Evolutionary conservation across 2,888 invertebrate genomes (phyloP).

Genomic region (Leptarthrus brevirostris): DNA sequence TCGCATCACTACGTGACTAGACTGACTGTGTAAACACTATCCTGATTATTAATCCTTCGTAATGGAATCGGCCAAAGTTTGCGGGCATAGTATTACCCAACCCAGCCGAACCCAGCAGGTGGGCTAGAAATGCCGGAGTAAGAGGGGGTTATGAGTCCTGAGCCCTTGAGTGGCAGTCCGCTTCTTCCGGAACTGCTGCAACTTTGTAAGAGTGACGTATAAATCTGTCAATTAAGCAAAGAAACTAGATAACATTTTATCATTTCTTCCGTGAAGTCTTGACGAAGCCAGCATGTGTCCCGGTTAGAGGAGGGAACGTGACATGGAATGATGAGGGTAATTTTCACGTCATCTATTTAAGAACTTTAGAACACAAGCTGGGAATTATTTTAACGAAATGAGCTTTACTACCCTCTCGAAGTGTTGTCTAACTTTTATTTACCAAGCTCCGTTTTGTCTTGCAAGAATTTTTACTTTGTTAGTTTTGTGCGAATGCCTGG

Average conservation of each 20-base stretch:
- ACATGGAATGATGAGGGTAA: slow-evolving; percentile 55
- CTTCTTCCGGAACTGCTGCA: not conserved
- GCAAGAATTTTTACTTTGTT: slow-evolving; percentile 19
- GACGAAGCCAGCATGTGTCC: slow-evolving; percentile 17
- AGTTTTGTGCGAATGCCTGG: not conserved
- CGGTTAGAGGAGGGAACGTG: slow-evolving; percentile 48
- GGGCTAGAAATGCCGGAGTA: too few species aligned
- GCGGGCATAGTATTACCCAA: not conserved
- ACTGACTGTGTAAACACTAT: not conserved
- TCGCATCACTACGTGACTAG: slow-evolving; percentile 7
- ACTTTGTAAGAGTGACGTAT: slow-evolving; percentile 41
- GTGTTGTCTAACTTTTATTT: slow-evolving; percentile 8
- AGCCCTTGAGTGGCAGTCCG: not conserved
- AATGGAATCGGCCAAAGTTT: not conserved
- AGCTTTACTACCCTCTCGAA: not conserved
- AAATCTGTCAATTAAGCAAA: slow-evolving; percentile 51
- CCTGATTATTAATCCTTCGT: not conserved
- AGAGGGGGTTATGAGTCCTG: too few species aligned
- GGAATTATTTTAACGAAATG: slow-evolving; percentile 7
- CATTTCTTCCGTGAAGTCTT: slow-evolving; percentile 8
- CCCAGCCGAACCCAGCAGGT: too few species aligned
- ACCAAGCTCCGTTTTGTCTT: not conserved
- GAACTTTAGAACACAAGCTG: slow-evolving; percentile 16
- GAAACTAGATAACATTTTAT: slow-evolving; percentile 50
- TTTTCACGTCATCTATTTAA: slow-evolving; percentile 55